Evolutionary conservation across 2,888 invertebrate genomes (phyloP), one percentile per base, ranked within the genome.

Genomic region (Dynastes maya): DNA sequence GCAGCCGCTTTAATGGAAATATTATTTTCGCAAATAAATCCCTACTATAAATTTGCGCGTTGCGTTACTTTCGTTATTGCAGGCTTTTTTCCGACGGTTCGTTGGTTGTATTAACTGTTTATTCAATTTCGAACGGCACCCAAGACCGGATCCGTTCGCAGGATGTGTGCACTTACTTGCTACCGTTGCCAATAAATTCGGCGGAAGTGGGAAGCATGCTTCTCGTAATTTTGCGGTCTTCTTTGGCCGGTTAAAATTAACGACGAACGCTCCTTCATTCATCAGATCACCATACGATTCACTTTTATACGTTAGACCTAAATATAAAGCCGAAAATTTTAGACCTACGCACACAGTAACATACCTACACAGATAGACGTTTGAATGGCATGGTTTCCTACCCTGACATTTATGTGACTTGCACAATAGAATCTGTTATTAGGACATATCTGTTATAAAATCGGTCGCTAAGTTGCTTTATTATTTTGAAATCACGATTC

Each of bases 201-300:
- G 80, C 83, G 83, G 83, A 83, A 83, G 83, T 80, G 82, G 84
- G 84, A 84, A 83, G 81, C 81, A 83, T 81, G 84, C 81, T 80
- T 81, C 81, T 84, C 81, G 80, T 81, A 82, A 83, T 82, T 84
- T 83, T 84, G 83, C 83, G 83, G 83, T 77, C 77, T 77, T 71
- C 77, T 72, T 72, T 77, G 76, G 77, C 72, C 78, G 81, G 81
- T 81, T 82, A 82, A 82, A 82, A 82, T 82, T 82, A 82, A 80
- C 80, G 67, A 80, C 80, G 79, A 40, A 37, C 55, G 72, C 58
- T 22, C 27, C 58, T 72, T 37, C 58, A 40, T 45, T 58, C 58
- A 40, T 72, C 22, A 40, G 58, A 58, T 72, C 58, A 58, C 9
- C n/a, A 13, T 58, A 40, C 37, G 37, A 72, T 72, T 72, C 58